Evolutionary conservation across 1,140 invertebrate genomes (phyloP).

Genomic region (Hyles euphorbiae): DNA sequence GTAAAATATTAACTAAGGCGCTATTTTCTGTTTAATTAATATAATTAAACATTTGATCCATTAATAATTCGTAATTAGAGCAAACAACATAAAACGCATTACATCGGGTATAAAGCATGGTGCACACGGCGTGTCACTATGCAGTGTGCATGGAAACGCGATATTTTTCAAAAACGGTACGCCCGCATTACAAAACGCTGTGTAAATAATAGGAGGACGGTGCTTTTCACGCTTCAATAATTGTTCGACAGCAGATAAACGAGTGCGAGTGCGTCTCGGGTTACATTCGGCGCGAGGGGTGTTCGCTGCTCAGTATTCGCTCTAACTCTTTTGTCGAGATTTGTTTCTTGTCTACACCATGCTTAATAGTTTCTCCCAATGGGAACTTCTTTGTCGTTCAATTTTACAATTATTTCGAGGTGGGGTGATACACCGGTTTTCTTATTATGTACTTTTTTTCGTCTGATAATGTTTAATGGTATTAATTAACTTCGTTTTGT

Average conservation of each 20-base stretch:
- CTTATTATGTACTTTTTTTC: too few species aligned
- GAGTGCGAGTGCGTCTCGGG: slow-evolving; percentile 40
- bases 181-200: slow-evolving; percentile 70
- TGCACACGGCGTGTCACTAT: slow-evolving; percentile 10
- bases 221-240: slow-evolving; percentile 75
- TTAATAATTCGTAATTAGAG: too few species aligned
- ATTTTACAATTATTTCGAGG: too few species aligned
- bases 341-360: background rate
- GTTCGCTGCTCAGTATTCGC: slow-evolving; percentile 26
- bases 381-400: too few species aligned
- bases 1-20: too few species aligned
- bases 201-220: slow-evolving; percentile 72
- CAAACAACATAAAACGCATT: too few species aligned
- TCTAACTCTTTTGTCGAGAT: slow-evolving; percentile 54
- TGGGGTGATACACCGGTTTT: too few species aligned
- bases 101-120: too few species aligned
- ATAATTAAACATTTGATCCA: too few species aligned
- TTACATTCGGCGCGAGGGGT: slow-evolving; percentile 45
- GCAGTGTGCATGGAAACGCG: slow-evolving; percentile 53
- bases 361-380: background rate
- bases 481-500: too few species aligned
- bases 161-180: slow-evolving; percentile 67
- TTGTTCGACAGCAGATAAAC: slow-evolving; percentile 73
- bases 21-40: too few species aligned
- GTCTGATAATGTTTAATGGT: too few species aligned